Conservation (phyloP, 2,888 invertebrate genomes). For the Chymomyza caudatula region DNA sequence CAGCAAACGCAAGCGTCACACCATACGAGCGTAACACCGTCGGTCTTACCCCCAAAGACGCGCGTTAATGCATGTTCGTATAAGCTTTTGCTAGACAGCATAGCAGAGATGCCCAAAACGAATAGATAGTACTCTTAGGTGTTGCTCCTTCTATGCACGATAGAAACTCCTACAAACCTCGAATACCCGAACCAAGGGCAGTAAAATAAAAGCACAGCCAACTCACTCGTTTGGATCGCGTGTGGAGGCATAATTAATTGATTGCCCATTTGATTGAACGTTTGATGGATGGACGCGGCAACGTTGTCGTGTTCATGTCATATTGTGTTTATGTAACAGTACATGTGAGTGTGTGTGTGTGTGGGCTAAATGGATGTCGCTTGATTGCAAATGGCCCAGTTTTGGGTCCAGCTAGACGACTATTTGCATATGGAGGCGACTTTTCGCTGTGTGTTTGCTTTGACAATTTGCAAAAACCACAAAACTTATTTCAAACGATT, state of each 20-base stretch:
- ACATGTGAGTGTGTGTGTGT: constrained; percentile 5
- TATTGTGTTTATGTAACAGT: background rate
- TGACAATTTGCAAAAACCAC: constrained; percentile 23
- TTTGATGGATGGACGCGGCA: constrained; percentile 51
- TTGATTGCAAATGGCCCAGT: background rate
- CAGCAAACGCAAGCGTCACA: no score
- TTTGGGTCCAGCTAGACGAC: background rate
- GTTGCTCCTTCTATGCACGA: no score
- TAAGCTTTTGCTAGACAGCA: no score
- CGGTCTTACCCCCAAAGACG: no score
- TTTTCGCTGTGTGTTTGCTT: background rate
- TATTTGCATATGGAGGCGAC: constrained; percentile 20
- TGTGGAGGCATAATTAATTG: constrained; percentile 57
- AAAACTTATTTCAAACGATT: constrained; percentile 20
- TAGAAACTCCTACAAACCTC: no score
- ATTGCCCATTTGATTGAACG: constrained; percentile 62
- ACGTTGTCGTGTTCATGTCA: background rate
- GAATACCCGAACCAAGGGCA: background rate
- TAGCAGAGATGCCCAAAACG: no score
- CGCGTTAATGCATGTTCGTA: no score
- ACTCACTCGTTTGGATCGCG: constrained; percentile 14
- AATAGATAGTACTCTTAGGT: no score
- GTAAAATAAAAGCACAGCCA: background rate
- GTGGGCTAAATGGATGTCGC: background rate
- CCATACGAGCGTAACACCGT: no score